Evolutionary conservation across 2,797 vertebrate species (phyloP).

Genomic region (Austrolebias charrua): DNA sequence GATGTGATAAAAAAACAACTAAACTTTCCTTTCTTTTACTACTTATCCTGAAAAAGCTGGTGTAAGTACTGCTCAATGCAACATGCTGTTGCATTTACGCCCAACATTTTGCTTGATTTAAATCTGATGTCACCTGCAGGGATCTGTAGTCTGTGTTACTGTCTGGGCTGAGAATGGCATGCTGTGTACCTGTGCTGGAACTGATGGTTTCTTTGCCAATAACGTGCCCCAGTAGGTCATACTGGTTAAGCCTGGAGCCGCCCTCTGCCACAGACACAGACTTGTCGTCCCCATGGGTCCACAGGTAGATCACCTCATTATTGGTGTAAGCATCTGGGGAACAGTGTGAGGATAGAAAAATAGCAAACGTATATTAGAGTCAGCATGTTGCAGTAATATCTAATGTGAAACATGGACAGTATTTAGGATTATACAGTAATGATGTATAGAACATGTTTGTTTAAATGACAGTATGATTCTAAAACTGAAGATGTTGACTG

Average conservation of each 20-base stretch:
- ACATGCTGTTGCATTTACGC: background rate
- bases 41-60: no score
- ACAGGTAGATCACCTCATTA: conserved; percentile 95
- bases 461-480: no score
- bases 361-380: background rate
- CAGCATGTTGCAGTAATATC: background rate
- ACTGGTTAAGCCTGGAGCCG: conserved; percentile 96
- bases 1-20: conserved; percentile 5
- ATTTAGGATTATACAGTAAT: no score
- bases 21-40: no score
- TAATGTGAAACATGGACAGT: no score
- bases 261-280: conserved; percentile 95
- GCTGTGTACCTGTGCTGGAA: conserved; percentile 92
- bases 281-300: conserved; percentile 91
- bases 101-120: background rate
- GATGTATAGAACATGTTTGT: no score
- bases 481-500: background rate
- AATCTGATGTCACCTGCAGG: conserved; percentile 3
- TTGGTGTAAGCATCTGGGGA: conserved; percentile 94
- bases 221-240: conserved; percentile 93
- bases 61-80: background rate
- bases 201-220: conserved; percentile 96
- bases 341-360: conserved; percentile 2
- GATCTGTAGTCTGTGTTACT: no score
- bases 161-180: background rate